A percentile compares a stretch with the other conserved stretches of the same genome.
phyloP scores from a whole-genome alignment of 2,888 invertebrate genomes.

The Synergus laeviventris region DNA sequence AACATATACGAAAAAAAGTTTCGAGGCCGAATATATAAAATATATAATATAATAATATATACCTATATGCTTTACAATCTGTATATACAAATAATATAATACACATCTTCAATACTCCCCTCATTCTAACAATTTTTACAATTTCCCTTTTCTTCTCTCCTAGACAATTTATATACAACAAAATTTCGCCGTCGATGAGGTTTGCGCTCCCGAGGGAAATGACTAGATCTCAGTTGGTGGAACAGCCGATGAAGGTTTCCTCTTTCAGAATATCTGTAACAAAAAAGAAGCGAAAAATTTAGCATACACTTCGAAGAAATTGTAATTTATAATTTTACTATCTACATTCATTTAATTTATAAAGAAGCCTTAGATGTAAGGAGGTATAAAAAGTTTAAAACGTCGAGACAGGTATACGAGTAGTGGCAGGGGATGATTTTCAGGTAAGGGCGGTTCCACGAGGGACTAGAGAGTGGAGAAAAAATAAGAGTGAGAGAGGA shows the following conservation, averaged over 20 bases:
- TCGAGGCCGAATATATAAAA: background rate
- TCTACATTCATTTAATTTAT: no score
- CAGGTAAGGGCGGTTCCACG: constrained; percentile 73
- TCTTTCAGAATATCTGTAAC: constrained; percentile 62
- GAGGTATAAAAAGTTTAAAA: constrained; percentile 6
- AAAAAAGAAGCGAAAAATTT: constrained; percentile 50
- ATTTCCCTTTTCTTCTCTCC: background rate
- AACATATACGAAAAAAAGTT: background rate
- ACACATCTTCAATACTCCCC: background rate
- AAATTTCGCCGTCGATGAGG: constrained; percentile 8
- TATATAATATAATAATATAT: constrained; percentile 15
- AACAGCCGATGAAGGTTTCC: constrained; percentile 61
- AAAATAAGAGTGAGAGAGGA: constrained; percentile 41
- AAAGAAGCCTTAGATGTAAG: background rate
- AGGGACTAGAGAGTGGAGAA: constrained; percentile 51
- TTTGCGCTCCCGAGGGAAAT: constrained; percentile 51
- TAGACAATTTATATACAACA: background rate
- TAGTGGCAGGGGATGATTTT: constrained; percentile 69
- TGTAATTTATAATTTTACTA: constrained; percentile 3
- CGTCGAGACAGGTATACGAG: constrained; percentile 57
- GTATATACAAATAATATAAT: constrained; percentile 2
- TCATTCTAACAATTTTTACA: background rate
- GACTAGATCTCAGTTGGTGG: constrained; percentile 72
- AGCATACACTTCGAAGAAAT: constrained; percentile 27
- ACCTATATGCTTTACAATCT: constrained; percentile 7